A percentile compares a stretch with the other conserved stretches of the same genome.
Conservation (phyloP, 2,113 vertebrate genomes). For the Syngnathus floridae region DNA sequence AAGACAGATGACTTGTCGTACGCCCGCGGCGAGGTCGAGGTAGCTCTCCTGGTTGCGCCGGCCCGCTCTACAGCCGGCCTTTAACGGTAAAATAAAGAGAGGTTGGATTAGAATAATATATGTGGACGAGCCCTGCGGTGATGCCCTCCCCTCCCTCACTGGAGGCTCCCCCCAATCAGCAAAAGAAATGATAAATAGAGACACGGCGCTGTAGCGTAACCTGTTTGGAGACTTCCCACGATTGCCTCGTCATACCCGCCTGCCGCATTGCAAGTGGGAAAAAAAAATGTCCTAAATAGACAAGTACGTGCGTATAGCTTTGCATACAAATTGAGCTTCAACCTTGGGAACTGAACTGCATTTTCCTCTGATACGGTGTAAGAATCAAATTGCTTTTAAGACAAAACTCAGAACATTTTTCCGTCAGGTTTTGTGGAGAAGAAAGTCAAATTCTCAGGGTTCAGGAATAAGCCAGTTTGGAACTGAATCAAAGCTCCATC, state of each 20-base stretch:
- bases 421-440: too few relatives aligned
- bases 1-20: constrained; percentile 53
- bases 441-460: background rate
- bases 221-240: constrained; percentile 36
- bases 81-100: constrained; percentile 36
- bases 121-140: constrained; percentile 21
- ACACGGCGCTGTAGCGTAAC: constrained; percentile 32
- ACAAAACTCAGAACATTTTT: too few relatives aligned
- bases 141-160: constrained; percentile 21
- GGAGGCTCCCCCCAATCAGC: constrained; percentile 52
- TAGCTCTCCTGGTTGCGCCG: constrained; percentile 41
- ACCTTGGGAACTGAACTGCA: constrained; percentile 33
- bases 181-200: constrained; percentile 33
- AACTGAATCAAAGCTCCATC: background rate
- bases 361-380: background rate
- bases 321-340: constrained; percentile 28
- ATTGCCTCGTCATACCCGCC: constrained; percentile 39
- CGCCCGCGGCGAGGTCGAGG: constrained; percentile 44
- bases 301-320: constrained; percentile 20
- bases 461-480: background rate
- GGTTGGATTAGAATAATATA: constrained; percentile 51
- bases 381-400: too few relatives aligned
- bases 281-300: constrained; percentile 25
- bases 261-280: constrained; percentile 20
- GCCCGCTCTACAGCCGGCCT: constrained; percentile 30